Conservation (phyloP, 2,113 vertebrate genomes). For the Myanophis thanlyinensis region DNA sequence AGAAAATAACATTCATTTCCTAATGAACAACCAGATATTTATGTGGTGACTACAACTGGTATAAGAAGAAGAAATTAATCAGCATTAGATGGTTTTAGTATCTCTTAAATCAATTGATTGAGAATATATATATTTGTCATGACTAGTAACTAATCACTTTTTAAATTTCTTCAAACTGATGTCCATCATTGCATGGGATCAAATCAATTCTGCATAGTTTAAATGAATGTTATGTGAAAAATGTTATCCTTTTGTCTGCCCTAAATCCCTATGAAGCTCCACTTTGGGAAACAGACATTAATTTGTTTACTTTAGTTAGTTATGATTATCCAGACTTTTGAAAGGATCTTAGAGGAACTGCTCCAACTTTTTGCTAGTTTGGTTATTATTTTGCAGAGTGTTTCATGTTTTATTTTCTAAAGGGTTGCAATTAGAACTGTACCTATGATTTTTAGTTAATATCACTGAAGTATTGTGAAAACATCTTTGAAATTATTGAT, state of each 20-base stretch:
- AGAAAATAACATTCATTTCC: neutral
- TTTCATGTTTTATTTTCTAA: neutral
- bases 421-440: neutral
- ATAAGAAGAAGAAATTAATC: neutral
- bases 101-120: neutral
- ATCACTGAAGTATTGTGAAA: neutral
- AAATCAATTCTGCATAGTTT: neutral
- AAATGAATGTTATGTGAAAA: neutral
- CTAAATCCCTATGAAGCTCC: neutral
- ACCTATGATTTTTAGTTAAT: neutral
- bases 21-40: neutral
- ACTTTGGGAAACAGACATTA: neutral
- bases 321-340: neutral
- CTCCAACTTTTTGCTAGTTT: neutral
- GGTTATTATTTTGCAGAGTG: neutral
- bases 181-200: neutral
- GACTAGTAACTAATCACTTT: neutral
- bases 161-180: neutral
- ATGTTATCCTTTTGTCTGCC: neutral
- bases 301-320: neutral
- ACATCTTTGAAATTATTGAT: neutral
- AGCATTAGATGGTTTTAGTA: neutral
- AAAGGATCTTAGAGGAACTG: neutral
- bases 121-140: neutral
- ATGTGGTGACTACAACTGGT: neutral